These are phyloP conservation scores for Microtus richardsoni DNA, from an alignment of 2,113 vertebrate species.

Conservation along the genomic window DNA sequence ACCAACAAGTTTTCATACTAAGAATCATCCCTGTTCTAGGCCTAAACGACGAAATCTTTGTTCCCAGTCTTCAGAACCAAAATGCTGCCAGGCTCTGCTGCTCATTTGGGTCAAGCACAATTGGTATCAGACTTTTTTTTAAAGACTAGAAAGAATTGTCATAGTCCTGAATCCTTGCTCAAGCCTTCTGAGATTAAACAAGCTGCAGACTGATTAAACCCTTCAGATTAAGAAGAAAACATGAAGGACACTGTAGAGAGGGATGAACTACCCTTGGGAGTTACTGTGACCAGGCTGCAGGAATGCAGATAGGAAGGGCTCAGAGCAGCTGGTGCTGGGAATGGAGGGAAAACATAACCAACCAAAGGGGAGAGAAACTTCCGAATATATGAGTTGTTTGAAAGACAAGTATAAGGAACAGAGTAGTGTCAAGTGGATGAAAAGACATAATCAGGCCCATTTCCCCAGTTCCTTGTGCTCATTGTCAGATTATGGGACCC, in stretches of 20 bases:
- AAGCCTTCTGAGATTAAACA: background rate
- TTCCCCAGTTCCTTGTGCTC: background rate
- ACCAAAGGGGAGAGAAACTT: background rate
- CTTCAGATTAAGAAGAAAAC: conserved; percentile 13
- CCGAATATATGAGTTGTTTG: background rate
- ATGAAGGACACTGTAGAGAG: background rate
- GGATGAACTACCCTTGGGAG: background rate
- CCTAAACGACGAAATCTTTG: background rate
- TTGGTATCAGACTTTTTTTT: background rate
- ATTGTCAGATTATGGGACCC: background rate
- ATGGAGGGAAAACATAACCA: background rate
- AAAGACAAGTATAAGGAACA: background rate
- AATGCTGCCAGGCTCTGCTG: background rate
- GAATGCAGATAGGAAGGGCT: background rate
- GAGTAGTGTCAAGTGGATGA: background rate
- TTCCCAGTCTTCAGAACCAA: background rate
- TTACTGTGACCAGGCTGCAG: background rate
- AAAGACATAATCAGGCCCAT: background rate
- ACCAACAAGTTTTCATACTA: background rate
- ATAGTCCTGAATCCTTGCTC: background rate
- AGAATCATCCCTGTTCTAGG: background rate
- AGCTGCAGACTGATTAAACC: background rate
- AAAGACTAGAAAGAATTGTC: background rate
- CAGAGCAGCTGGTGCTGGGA: background rate
- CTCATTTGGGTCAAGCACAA: background rate